Base-by-base conservation (phyloP, 2,113 vertebrate species). In the Tylochromis polylepis region DNA sequence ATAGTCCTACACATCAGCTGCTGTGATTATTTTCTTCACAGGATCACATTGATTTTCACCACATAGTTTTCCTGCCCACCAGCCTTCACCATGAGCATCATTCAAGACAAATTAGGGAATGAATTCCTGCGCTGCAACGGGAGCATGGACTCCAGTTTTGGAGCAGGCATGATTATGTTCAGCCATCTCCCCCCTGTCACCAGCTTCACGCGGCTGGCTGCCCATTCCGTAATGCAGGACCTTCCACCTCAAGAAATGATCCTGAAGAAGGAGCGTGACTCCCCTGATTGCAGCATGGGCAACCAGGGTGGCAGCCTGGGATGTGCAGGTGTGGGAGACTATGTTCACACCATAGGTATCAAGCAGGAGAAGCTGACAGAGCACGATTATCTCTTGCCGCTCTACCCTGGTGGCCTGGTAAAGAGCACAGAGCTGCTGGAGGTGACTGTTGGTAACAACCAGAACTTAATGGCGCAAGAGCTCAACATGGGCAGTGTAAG, bases 161-260 rank as follows among this genome's bases (percentile, higher is more conserved):
- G 97, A 90, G 93, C 96, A 31, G 94, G 98, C 93, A 98, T 98
- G 98, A 97, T 98, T 82, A 98, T 99, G 98, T 99, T 99, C 96
- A 99, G 98, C 94, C 98, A 99, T 95, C 97, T 99, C 51, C 98
- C 98, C 80, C 98, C 98, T 70, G 98, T 99, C 95, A 97, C 98
- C 96, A 99, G 98, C 97, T 99, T 99, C 96, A 97, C 98, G 81
- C 98, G 97, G 85, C 96, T 98, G 93, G 96, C 98, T 29, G 96
- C 97, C 85, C 97, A 97, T 93, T 94, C 97, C 34, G 96, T 97
- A 91, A 96, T 96, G 97, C 97, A 97, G 91, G 97, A 97, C 41
- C 91, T 95, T 43, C 95, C 94, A 3, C 95, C 96, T 16, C 97
- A 98, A 87, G 98, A 99, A 92, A 94, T 98, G 97, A 97, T 98